A percentile compares a stretch with the other conserved stretches of the same genome.
These are phyloP conservation scores for Phenganax stokvisi DNA, from an alignment of 92 coral and sea anemone genomes.

Conservation along the genomic window DNA sequence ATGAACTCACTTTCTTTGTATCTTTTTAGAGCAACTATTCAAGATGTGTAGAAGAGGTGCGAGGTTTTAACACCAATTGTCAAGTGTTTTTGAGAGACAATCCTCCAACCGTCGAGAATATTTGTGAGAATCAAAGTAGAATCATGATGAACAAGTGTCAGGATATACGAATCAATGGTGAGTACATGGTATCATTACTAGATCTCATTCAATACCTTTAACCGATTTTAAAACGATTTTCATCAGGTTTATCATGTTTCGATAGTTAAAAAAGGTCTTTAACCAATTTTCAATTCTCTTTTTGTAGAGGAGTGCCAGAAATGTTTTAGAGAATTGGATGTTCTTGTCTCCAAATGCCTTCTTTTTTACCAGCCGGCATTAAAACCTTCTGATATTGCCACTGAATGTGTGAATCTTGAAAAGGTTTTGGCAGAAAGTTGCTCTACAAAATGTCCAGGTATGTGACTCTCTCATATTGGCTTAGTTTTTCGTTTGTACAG, in stretches of 20 bases:
- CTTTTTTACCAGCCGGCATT: constrained; percentile 34
- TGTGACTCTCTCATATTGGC: neutral
- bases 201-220: neutral
- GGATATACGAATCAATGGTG: constrained; percentile 6
- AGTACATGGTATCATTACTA: neutral
- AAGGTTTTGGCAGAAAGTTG: constrained; percentile 37
- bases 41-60: constrained; percentile 15
- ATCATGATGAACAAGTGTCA: constrained; percentile 15
- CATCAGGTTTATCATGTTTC: too few relatives aligned
- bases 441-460: constrained; percentile 44
- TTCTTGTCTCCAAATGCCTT: constrained; percentile 39
- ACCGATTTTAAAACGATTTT: neutral
- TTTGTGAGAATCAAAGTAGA: constrained; percentile 23
- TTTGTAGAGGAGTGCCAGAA: constrained; percentile 44
- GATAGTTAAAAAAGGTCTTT: neutral
- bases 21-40: neutral
- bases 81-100: neutral
- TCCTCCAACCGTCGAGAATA: neutral
- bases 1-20: neutral
- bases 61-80: constrained; percentile 7
- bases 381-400: constrained; percentile 18
- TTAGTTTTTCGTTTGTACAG: neutral
- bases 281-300: neutral
- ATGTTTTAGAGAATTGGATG: constrained; percentile 43
- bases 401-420: constrained; percentile 33